Conservation (phyloP, 2,888 invertebrate species). For the Chrysomela aeneicollis region DNA sequence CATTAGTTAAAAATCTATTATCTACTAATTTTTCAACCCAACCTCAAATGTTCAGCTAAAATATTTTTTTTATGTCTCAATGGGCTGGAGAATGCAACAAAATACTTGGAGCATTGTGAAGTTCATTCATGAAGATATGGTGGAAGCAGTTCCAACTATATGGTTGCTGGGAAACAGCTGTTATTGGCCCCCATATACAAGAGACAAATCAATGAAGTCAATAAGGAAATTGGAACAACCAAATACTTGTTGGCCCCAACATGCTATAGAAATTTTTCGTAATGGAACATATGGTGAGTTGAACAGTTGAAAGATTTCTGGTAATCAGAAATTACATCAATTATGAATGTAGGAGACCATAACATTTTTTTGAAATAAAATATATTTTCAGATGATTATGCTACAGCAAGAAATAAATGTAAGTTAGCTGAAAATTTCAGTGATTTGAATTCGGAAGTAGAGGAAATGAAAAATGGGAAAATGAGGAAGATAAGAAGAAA, state of each 20-base stretch:
- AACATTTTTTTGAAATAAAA: not conserved
- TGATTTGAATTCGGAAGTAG: not conserved
- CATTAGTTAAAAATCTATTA: too few species aligned
- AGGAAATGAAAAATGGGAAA: not conserved
- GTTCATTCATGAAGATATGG: not conserved
- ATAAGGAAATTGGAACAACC: slow-evolving; percentile 15
- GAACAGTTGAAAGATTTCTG: too few species aligned
- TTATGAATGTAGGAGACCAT: too few species aligned
- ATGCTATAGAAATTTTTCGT: slow-evolving; percentile 7
- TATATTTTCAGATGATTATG: not conserved
- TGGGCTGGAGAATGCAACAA: too few species aligned
- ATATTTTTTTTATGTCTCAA: too few species aligned
- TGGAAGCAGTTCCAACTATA: slow-evolving; percentile 8
- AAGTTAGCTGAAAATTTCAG: too few species aligned
- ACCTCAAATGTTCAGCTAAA: too few species aligned
- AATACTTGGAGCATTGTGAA: too few species aligned
- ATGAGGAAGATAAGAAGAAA: not conserved
- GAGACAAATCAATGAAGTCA: not conserved
- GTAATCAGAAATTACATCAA: too few species aligned
- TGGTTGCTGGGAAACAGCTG: slow-evolving; percentile 18
- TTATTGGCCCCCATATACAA: slow-evolving; percentile 12
- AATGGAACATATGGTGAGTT: slow-evolving; percentile 21
- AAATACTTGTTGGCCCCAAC: slow-evolving; percentile 17
- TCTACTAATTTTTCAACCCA: too few species aligned
- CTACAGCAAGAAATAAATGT: not conserved